Evolutionary conservation across 1,140 invertebrate species (phyloP), one percentile per base, ranked within the genome.

Genomic region (Galendromus occidentalis): DNA sequence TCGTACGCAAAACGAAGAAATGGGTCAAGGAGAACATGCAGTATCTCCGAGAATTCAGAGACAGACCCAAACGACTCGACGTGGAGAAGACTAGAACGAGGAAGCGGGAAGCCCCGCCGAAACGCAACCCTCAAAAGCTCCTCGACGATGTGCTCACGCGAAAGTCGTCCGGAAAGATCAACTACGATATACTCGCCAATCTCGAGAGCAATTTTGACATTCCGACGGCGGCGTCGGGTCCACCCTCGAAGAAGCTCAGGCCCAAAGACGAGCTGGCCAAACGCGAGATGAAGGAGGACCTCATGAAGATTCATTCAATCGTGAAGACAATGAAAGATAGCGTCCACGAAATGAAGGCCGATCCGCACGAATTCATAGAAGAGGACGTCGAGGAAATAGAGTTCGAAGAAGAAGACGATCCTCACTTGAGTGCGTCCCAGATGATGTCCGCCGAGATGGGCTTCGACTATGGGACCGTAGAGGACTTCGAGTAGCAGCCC

Each of bases 101-200:
- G 95, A 78, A 91, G 91, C 0, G 91, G 94, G 29, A 88, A 91
- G 72, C 92, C 90, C 75, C 91, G 95, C 83, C 75, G 95, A 7
- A 85, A 90, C 69, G 91, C 17, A 33, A 59, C 9, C 51, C 51
- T 25, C 14, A 4, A 22, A 59, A 59, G 20, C 51, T 29, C 14
- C 51, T 59, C 25, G 25, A 59, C 22, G 51, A 59, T 22, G 33
- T 59, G 2, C 25, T 59, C 22, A 33, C 93, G 71, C 95, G 93
- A 75, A 89, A 88, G 73, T 86, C 97, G 66, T 96, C 92, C 0
- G 84, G 82, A 4, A 98, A 98, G 81, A 95, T 98, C 39, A 95
- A 98, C 76, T 98, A 97, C 73, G 92, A 97, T 71, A 92, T 97
- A 20, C 76, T 98, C 14, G 90, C 89, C 72, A 87, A 83, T 72